phyloP scores from a whole-genome alignment of 2,113 vertebrate genomes.

The Scopus umbretta region DNA sequence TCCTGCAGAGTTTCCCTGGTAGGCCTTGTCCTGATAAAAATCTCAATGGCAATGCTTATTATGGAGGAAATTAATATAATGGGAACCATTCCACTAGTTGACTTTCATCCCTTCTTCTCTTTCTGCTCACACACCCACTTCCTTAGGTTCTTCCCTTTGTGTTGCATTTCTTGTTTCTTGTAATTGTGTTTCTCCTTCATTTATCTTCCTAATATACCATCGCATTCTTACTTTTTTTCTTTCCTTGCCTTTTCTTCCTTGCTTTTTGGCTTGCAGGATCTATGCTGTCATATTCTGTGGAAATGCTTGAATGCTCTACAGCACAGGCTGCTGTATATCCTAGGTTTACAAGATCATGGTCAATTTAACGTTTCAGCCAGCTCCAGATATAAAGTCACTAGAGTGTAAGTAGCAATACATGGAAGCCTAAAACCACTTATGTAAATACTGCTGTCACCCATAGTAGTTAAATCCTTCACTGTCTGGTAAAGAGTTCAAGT shows the following conservation, averaged over 20 bases:
- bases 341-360: constrained; percentile 39
- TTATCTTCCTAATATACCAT: constrained; percentile 13
- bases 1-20: background rate
- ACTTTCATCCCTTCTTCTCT: background rate
- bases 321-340: constrained; percentile 11
- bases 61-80: background rate
- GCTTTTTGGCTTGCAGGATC: background rate
- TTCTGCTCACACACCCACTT: background rate
- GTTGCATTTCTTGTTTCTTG: background rate
- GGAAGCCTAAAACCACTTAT: constrained; percentile 20
- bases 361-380: constrained; percentile 43
- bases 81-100: background rate
- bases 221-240: background rate
- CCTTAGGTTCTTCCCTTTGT: background rate
- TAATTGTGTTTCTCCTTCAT: constrained; percentile 13
- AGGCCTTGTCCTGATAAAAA: background rate
- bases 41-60: background rate
- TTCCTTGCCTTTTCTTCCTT: background rate
- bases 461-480: background rate
- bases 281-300: constrained; percentile 11
- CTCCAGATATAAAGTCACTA: constrained; percentile 39
- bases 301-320: constrained; percentile 37
- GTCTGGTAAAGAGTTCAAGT: constrained; percentile 24
- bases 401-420: constrained; percentile 24
- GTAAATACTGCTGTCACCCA: constrained; percentile 20